phyloP scores from a whole-genome alignment of 2,797 vertebrate species.

The Australoheros facetus region DNA sequence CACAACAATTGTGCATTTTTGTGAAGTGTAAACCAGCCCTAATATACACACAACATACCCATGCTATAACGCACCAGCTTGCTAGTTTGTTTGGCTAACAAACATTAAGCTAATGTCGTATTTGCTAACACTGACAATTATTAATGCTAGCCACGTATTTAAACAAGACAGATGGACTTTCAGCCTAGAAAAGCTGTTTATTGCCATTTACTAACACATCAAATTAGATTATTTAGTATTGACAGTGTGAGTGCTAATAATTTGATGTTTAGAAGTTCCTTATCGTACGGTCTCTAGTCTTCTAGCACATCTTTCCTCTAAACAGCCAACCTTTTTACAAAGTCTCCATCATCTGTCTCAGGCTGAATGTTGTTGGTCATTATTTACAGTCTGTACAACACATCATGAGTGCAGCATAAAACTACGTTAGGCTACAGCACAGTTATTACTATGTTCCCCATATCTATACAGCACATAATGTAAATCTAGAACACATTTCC shows the following conservation, averaged over 20 bases:
- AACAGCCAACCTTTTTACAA: neutral
- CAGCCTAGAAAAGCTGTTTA: neutral
- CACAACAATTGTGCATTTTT: neutral
- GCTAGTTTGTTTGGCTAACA: conserved; percentile 2
- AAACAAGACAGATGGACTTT: neutral
- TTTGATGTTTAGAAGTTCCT: neutral
- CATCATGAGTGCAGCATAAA: neutral
- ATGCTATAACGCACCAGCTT: neutral
- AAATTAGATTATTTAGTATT: neutral
- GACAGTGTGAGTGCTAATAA: neutral
- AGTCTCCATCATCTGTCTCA: neutral
- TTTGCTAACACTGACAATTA: neutral
- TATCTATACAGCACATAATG: neutral
- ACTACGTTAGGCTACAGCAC: neutral
- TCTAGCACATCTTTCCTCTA: neutral
- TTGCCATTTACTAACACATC: neutral
- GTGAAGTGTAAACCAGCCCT: conserved; percentile 8
- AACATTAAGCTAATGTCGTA: neutral
- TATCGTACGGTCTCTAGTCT: neutral
- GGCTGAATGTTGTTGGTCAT: neutral
- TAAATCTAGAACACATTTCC: neutral
- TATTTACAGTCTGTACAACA: neutral
- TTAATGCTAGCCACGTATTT: neutral
- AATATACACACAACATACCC: conserved; percentile 5
- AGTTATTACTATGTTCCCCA: neutral